These are phyloP conservation scores for Acronicta psi DNA, from an alignment of 2,888 invertebrate species.

Conservation along the genomic window DNA sequence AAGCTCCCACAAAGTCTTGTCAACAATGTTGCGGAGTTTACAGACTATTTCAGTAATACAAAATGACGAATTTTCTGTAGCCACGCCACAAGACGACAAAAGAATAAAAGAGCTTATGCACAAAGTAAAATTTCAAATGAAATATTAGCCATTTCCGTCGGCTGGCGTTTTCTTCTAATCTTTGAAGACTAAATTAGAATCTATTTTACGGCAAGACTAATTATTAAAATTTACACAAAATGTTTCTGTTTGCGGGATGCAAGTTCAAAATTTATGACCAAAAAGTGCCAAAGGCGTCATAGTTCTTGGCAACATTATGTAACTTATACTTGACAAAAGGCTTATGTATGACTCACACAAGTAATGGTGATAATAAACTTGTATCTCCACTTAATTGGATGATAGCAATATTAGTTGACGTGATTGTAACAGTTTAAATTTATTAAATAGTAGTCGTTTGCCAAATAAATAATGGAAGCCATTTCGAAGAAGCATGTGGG, in stretches of 20 bases:
- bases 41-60: conserved; percentile 51
- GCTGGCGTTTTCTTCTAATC: conserved; percentile 41
- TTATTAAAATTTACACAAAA: conserved; percentile 24
- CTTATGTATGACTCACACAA: neutral
- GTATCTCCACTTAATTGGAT: neutral
- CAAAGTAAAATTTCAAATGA: conserved; percentile 49
- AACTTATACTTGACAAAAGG: conserved; percentile 1
- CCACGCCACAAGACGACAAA: conserved; percentile 37
- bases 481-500: conserved; percentile 32
- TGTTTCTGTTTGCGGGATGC: conserved; percentile 11
- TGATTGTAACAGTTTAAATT: conserved; percentile 10
- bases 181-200: conserved; percentile 48
- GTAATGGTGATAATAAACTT: neutral
- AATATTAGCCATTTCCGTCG: conserved; percentile 43
- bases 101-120: conserved; percentile 38
- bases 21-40: conserved; percentile 60
- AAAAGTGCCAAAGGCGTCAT: conserved; percentile 14
- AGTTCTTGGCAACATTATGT: conserved; percentile 15
- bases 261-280: conserved; percentile 13
- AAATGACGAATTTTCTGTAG: conserved; percentile 48
- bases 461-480: conserved; percentile 36
- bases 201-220: conserved; percentile 25
- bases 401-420: conserved; percentile 21
- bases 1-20: conserved; percentile 35
- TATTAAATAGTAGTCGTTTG: conserved; percentile 32